Conservation (phyloP, 2,888 invertebrate genomes). For the Ischnura elegans region DNA sequence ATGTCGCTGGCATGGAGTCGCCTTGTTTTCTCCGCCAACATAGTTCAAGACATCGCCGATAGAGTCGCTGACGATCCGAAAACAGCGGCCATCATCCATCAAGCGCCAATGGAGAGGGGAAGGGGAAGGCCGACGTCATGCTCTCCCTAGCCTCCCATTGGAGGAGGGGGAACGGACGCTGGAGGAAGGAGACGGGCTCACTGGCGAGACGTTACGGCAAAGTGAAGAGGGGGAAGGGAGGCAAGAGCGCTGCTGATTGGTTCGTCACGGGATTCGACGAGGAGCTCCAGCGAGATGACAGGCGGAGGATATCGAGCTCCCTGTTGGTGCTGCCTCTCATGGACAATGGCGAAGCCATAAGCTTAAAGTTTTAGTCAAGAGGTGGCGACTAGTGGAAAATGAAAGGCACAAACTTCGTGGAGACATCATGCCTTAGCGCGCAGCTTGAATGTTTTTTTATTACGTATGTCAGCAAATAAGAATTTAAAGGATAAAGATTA, state of each 20-base stretch:
- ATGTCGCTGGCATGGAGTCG: background rate
- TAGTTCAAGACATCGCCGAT: slow-evolving; percentile 54
- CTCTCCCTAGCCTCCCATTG: background rate
- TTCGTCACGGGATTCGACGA: slow-evolving; percentile 14
- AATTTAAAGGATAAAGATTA: too few species aligned
- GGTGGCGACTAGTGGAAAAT: background rate
- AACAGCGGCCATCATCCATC: slow-evolving; percentile 71
- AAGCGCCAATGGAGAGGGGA: slow-evolving; percentile 63
- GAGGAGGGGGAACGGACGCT: background rate
- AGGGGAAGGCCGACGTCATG: slow-evolving; percentile 57
- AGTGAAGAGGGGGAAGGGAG: background rate
- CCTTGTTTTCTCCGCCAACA: background rate
- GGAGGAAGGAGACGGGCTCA: slow-evolving; percentile 29
- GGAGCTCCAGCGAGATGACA: background rate
- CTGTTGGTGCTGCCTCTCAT: slow-evolving; percentile 55
- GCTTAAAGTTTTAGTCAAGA: background rate
- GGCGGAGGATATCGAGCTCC: background rate
- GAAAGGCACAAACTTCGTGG: background rate
- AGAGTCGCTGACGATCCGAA: slow-evolving; percentile 55
- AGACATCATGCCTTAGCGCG: background rate
- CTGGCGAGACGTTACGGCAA: background rate
- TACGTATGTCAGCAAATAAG: too few species aligned
- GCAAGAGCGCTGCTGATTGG: slow-evolving; percentile 37
- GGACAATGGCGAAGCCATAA: slow-evolving; percentile 21
- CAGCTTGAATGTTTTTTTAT: background rate